Conservation (phyloP, 2,888 invertebrate genomes). For the Adelognathus sp. region DNA sequence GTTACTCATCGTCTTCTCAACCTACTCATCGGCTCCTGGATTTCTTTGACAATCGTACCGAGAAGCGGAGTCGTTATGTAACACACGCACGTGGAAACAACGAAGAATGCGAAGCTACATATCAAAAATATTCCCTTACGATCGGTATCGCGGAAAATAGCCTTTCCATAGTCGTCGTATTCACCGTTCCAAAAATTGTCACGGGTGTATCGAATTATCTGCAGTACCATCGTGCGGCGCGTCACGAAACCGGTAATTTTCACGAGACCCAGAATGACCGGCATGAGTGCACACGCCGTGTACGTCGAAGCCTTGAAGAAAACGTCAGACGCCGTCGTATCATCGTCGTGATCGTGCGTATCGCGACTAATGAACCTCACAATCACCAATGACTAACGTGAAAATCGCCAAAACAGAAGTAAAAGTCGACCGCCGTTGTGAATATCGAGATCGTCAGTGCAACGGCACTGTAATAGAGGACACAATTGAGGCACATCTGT, state of each 20-base stretch:
- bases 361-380: background rate
- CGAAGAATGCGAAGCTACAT: slow-evolving; percentile 58
- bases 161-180: slow-evolving; percentile 48
- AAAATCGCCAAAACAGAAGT: slow-evolving; percentile 41
- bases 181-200: slow-evolving; percentile 59
- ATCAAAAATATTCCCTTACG: slow-evolving; percentile 55
- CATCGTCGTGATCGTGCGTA: background rate
- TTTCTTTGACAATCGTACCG: slow-evolving; percentile 41
- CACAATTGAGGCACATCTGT: slow-evolving; percentile 1
- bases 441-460: background rate
- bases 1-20: background rate
- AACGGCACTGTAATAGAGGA: slow-evolving; percentile 27
- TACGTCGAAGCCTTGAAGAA: slow-evolving; percentile 57
- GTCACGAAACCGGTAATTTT: slow-evolving; percentile 51
- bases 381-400: slow-evolving; percentile 35
- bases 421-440: slow-evolving; percentile 31
- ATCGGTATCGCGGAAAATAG: slow-evolving; percentile 45
- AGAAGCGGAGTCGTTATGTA: slow-evolving; percentile 61
- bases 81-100: slow-evolving; percentile 51
- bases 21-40: background rate
- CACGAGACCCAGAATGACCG: slow-evolving; percentile 37
- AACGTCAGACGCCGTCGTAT: background rate
- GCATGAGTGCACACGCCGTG: slow-evolving; percentile 42
- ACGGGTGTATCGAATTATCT: slow-evolving; percentile 51
- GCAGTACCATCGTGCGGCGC: slow-evolving; percentile 34